Evolutionary conservation across 2,888 invertebrate genomes (phyloP).

Genomic region (Macrostomum cliftonense): DNA sequence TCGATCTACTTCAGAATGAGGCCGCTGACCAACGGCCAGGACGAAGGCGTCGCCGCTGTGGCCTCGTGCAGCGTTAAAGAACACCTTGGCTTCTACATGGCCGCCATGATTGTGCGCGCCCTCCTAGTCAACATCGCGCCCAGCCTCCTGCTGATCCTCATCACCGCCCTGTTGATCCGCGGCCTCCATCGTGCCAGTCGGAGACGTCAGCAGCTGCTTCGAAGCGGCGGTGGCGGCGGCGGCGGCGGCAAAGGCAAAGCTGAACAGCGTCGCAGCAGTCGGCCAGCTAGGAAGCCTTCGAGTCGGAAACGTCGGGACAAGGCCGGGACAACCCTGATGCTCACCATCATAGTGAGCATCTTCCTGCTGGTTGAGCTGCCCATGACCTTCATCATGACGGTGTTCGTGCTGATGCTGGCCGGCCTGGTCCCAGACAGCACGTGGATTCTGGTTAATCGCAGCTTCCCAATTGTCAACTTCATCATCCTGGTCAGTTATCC

Average conservation of each 20-base stretch:
- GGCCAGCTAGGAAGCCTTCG: neutral
- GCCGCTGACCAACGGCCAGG: too few relatives aligned
- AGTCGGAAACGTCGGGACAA: neutral
- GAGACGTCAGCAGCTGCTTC: neutral
- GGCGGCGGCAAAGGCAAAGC: neutral
- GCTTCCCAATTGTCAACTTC: constrained; percentile 1
- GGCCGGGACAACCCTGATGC: neutral
- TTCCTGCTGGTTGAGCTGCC: constrained; percentile 3
- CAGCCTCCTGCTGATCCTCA: neutral
- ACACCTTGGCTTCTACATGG: neutral
- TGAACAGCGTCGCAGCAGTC: neutral
- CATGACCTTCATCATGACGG: neutral
- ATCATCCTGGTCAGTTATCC: constrained; percentile 1
- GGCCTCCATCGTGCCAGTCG: neutral
- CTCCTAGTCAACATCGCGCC: constrained; percentile 1
- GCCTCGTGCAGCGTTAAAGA: neutral
- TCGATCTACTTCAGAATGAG: neutral
- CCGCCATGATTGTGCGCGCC: neutral
- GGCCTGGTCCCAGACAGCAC: neutral
- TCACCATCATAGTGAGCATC: neutral
- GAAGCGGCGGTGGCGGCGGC: neutral
- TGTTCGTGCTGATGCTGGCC: constrained; percentile 39
- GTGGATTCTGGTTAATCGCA: neutral
- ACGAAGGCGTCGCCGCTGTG: neutral
- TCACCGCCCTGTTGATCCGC: neutral